A percentile compares a stretch with the other conserved stretches of the same genome.
phyloP scores from a whole-genome alignment of 2,113 vertebrate genomes.

The Aptenodytes patagonicus region DNA sequence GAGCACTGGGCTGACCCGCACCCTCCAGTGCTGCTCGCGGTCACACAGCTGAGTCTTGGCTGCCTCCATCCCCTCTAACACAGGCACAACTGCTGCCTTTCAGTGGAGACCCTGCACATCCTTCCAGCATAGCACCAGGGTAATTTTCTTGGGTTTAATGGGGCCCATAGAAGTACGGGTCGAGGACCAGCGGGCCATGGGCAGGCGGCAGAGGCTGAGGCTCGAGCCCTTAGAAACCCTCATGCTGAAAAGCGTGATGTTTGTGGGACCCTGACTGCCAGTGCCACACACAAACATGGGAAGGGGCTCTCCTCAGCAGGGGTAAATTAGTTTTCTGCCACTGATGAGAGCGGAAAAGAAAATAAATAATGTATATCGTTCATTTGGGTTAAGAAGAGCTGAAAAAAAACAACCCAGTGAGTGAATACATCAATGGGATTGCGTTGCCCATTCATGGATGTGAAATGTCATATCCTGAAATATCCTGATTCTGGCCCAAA shows the following conservation, averaged over 20 bases:
- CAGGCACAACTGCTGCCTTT: background rate
- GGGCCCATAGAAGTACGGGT: background rate
- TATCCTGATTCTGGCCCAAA: background rate
- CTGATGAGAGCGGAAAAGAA: background rate
- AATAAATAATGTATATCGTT: background rate
- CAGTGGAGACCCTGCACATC: background rate
- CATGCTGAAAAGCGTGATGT: background rate
- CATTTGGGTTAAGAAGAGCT: background rate
- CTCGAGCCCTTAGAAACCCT: background rate
- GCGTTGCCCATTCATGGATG: background rate
- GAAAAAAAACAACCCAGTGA: background rate
- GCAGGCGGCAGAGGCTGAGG: background rate
- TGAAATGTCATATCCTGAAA: background rate
- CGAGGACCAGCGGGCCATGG: accelerated
- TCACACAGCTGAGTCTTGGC: background rate
- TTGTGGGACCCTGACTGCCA: background rate
- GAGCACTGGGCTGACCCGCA: background rate
- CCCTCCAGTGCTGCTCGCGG: accelerated
- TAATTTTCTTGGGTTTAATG: background rate
- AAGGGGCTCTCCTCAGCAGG: background rate
- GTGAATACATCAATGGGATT: background rate
- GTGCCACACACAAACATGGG: background rate
- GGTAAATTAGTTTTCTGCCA: background rate
- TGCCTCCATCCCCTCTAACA: background rate
- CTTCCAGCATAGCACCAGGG: background rate